Evolutionary conservation across 2,888 invertebrate genomes (phyloP).

Genomic region (Rotaria magnacalcarata): DNA sequence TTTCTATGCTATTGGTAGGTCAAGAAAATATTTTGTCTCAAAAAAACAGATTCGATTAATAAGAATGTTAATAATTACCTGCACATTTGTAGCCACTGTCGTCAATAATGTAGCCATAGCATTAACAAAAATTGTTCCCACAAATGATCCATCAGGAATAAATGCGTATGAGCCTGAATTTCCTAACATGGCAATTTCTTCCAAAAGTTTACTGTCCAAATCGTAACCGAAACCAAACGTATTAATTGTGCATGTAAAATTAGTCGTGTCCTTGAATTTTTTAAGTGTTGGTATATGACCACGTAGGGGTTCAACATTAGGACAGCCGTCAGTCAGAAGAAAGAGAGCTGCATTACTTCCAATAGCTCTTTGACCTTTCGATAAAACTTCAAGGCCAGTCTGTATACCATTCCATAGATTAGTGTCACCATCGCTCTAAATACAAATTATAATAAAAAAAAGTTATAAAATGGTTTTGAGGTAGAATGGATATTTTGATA

Average conservation of each 20-base stretch:
- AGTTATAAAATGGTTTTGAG: too few species aligned
- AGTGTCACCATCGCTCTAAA: background rate
- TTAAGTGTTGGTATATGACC: slow-evolving; percentile 26
- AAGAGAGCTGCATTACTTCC: background rate
- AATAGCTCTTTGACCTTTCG: background rate
- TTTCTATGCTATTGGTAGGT: too few species aligned
- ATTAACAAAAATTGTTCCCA: slow-evolving; percentile 45
- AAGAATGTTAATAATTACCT: background rate
- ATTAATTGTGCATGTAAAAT: background rate
- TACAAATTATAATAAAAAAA: background rate
- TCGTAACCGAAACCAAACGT: slow-evolving; percentile 25
- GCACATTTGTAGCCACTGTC: slow-evolving; percentile 36
- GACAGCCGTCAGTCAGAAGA: background rate
- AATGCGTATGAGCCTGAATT: slow-evolving; percentile 43
- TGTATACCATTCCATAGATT: background rate
- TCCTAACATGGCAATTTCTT: slow-evolving; percentile 8
- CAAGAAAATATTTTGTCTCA: too few species aligned
- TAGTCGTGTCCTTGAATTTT: background rate
- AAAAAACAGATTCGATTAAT: too few species aligned
- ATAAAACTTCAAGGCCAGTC: background rate
- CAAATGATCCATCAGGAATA: slow-evolving; percentile 45
- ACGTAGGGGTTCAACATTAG: background rate
- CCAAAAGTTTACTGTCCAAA: background rate
- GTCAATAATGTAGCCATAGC: slow-evolving; percentile 33
- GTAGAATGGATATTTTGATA: too few species aligned